Percentiles rank a stretch among this genome's conserved stretches.
Evolutionary conservation across 2,797 vertebrate genomes (phyloP).

Genomic region (Onychomys arenicola): DNA sequence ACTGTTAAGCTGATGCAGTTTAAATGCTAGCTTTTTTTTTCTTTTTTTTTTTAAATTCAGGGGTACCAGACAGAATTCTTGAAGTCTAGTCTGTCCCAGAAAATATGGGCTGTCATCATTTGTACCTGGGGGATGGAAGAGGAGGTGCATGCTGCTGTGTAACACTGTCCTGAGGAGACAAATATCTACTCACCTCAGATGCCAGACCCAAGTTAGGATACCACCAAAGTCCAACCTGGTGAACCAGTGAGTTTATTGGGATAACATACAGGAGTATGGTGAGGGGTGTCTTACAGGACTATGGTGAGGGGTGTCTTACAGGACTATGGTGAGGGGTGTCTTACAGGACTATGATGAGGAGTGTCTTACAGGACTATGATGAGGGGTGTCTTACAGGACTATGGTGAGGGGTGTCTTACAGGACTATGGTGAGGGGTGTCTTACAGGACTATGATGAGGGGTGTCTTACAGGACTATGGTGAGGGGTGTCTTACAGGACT

Average conservation of each 20-base stretch:
- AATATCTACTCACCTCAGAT: background rate
- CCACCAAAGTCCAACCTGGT: background rate
- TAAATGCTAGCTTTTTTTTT: conserved; percentile 2
- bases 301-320: background rate
- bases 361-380: no score
- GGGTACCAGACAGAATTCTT: background rate
- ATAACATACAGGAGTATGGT: background rate
- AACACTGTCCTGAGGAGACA: background rate
- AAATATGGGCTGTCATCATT: background rate
- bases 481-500: no score
- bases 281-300: background rate
- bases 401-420: background rate
- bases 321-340: no score
- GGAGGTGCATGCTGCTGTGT: background rate
- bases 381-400: background rate
- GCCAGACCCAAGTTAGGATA: background rate
- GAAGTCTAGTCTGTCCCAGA: background rate
- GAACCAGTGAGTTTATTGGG: background rate
- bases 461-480: no score
- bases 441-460: background rate
- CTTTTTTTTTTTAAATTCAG: conserved; percentile 7
- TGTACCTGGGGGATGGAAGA: background rate
- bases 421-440: no score
- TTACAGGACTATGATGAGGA: background rate
- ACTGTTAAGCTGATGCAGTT: background rate